Evolutionary conservation across 2,797 vertebrate genomes (phyloP).

Genomic region (Labeo calbasu): DNA sequence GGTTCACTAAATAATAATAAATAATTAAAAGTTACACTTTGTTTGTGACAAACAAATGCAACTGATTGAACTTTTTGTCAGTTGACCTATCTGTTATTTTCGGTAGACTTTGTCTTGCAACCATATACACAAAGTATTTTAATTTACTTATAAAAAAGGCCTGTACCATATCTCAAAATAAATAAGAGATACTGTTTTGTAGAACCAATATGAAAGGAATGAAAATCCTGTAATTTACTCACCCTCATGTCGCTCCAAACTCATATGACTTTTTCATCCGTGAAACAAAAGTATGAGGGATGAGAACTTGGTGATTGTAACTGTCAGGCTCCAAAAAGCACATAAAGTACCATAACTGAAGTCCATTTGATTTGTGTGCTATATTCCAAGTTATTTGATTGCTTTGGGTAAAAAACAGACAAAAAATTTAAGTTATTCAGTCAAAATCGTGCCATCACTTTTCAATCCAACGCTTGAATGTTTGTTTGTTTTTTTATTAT

Average conservation of each 20-base stretch:
- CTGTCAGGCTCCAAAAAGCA: slow-evolving; percentile 22
- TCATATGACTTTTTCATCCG: slow-evolving; percentile 31
- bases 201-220: slow-evolving; percentile 16
- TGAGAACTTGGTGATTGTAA: slow-evolving; percentile 19
- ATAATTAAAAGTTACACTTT: neutral
- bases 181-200: neutral
- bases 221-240: slow-evolving; percentile 23
- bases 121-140: neutral
- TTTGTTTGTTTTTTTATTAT: neutral
- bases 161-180: neutral
- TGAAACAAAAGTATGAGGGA: slow-evolving; percentile 25
- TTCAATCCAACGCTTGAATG: neutral
- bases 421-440: neutral
- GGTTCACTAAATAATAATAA: neutral
- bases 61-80: neutral
- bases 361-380: neutral
- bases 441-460: neutral
- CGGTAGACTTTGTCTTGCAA: neutral
- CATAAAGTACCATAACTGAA: slow-evolving; percentile 1
- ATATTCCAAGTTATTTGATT: neutral
- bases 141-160: neutral
- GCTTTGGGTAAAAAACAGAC: neutral
- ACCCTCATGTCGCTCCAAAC: slow-evolving; percentile 7
- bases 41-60: neutral
- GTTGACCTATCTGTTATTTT: neutral